Evolutionary conservation across 2,888 invertebrate genomes (phyloP).

Genomic region (Ophonus ardosiacus): DNA sequence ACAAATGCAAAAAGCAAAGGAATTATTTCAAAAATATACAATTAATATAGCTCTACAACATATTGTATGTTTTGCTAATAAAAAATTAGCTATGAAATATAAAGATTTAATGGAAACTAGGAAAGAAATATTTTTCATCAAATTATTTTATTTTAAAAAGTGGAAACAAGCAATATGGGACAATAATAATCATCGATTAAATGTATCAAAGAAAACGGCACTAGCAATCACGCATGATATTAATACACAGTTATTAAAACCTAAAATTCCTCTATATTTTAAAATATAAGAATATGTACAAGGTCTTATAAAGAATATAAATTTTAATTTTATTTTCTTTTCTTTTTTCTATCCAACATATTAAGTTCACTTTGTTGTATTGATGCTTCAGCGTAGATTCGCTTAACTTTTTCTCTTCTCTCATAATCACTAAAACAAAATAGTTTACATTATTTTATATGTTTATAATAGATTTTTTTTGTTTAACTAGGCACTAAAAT

Average conservation of each 20-base stretch:
- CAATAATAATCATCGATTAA: constrained; percentile 40
- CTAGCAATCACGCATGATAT: not conserved
- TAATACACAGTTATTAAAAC: constrained; percentile 68
- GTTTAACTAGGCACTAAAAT: too few relatives aligned
- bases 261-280: constrained; percentile 68
- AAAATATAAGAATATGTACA: constrained; percentile 65
- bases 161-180: constrained; percentile 69
- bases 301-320: constrained; percentile 67
- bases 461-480: too few relatives aligned
- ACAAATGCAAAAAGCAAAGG: constrained; percentile 67
- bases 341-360: constrained; percentile 81
- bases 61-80: constrained; percentile 67
- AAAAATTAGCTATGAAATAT: constrained; percentile 66
- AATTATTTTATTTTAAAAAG: constrained; percentile 68
- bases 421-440: constrained; percentile 84
- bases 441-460: constrained; percentile 1
- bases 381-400: constrained; percentile 88
- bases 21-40: constrained; percentile 67
- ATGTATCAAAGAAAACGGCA: not conserved
- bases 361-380: constrained; percentile 91
- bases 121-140: constrained; percentile 67
- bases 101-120: constrained; percentile 62
- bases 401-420: constrained; percentile 89
- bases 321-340: constrained; percentile 67
- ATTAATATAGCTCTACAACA: constrained; percentile 67